A percentile compares a stretch with the other conserved stretches of the same genome.
Conservation (phyloP, 2,888 invertebrate species). For the Sclerodermus sp. region DNA sequence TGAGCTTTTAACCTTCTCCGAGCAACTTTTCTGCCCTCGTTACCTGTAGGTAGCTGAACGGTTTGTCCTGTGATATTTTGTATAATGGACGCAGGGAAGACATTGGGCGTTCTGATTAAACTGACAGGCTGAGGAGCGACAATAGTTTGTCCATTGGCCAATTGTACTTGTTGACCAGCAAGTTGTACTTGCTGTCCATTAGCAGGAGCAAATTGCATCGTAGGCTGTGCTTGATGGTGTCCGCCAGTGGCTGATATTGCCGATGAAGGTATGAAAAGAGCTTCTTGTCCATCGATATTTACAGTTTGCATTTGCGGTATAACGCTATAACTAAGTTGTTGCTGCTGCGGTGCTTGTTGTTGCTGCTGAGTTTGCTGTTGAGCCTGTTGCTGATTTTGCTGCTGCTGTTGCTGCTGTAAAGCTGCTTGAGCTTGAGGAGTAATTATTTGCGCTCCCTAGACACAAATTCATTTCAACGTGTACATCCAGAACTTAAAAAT, state of each 20-base stretch:
- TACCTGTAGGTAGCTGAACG: conserved; percentile 70
- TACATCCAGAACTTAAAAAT: too few species aligned
- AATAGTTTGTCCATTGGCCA: conserved; percentile 58
- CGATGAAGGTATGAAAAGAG: conserved; percentile 85
- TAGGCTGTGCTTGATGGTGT: conserved; percentile 57
- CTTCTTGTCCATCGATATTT: conserved; percentile 90
- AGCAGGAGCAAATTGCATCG: conserved; percentile 53
- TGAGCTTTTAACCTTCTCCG: too few species aligned
- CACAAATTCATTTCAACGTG: background rate
- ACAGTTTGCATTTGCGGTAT: conserved; percentile 87
- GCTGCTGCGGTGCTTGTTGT: conserved; percentile 61
- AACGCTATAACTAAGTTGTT: conserved; percentile 60
- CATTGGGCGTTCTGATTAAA: conserved; percentile 72
- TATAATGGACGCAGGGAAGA: conserved; percentile 70
- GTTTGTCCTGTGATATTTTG: conserved; percentile 70
- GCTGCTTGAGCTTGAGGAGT: conserved; percentile 52
- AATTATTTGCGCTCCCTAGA: conserved; percentile 50
- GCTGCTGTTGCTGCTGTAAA: conserved; percentile 48
- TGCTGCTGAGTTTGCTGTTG: conserved; percentile 60
- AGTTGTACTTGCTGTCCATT: conserved; percentile 54
- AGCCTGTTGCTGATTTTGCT: conserved; percentile 44
- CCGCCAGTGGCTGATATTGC: conserved; percentile 61
- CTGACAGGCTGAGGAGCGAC: conserved; percentile 58
- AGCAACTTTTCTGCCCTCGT: too few species aligned
- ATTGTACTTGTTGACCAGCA: conserved; percentile 55